Conservation (phyloP, 2,113 vertebrate genomes). For the Urocynchramus pylzowi region DNA sequence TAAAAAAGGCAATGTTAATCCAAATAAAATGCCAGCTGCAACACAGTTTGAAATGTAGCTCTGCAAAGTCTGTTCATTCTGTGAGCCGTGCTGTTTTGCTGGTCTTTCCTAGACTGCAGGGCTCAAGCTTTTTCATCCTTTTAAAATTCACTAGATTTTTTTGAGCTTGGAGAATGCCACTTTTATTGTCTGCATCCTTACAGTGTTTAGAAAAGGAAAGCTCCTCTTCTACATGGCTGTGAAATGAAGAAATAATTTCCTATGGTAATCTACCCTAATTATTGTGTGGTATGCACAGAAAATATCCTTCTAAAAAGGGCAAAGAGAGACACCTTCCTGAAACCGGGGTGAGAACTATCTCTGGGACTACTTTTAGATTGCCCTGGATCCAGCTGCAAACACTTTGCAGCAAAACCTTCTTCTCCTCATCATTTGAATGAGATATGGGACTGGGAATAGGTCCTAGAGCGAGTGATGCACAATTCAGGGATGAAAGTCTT, state of each 20-base stretch:
- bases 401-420: neutral
- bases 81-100: neutral
- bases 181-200: neutral
- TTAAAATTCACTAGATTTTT: neutral
- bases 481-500: neutral
- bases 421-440: rapidly evolving
- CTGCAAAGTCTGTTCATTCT: neutral
- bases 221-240: neutral
- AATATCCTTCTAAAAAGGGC: neutral
- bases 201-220: neutral
- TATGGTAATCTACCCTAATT: neutral
- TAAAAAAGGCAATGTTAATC: neutral
- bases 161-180: neutral
- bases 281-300: neutral
- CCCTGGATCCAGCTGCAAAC: neutral
- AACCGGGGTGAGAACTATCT: neutral
- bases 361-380: neutral
- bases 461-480: neutral
- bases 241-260: neutral
- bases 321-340: neutral
- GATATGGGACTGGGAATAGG: neutral
- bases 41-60: neutral
- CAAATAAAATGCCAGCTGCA: neutral
- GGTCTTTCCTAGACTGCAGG: neutral
- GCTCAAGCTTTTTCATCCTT: neutral